These are phyloP conservation scores for Brenthis daphne DNA, from an alignment of 2,888 invertebrate species.

Conservation along the genomic window DNA sequence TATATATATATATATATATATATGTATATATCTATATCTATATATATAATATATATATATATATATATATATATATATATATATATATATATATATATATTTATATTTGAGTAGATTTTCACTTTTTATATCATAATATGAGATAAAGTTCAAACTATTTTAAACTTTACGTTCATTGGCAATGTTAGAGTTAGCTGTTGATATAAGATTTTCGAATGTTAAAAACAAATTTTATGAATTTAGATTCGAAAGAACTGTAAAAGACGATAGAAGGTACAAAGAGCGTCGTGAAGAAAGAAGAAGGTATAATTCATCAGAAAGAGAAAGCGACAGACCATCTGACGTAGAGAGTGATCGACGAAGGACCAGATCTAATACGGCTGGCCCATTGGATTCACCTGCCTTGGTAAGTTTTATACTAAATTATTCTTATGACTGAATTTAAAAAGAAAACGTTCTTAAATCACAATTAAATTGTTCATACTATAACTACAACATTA, in stretches of 20 bases:
- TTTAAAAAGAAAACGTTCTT: too few species aligned
- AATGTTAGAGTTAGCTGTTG: neutral
- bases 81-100: too few species aligned
- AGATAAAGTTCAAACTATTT: too few species aligned
- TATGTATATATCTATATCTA: too few species aligned
- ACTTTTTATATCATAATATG: too few species aligned
- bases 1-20: too few species aligned
- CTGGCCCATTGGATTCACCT: constrained; percentile 70
- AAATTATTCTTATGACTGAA: too few species aligned
- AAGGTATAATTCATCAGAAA: constrained; percentile 82
- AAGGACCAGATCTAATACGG: constrained; percentile 60
- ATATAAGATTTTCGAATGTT: constrained; percentile 1
- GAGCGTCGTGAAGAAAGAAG: constrained; percentile 69
- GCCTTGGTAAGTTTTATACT: constrained; percentile 65
- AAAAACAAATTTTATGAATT: constrained; percentile 7
- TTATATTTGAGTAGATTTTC: too few species aligned
- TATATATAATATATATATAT: too few species aligned
- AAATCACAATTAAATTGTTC: neutral
- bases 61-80: too few species aligned
- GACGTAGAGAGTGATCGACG: constrained; percentile 63
- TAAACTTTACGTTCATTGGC: too few species aligned
- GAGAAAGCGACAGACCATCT: constrained; percentile 75
- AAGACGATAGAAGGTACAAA: constrained; percentile 61
- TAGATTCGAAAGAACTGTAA: constrained; percentile 61
- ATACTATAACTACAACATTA: too few species aligned